Evolutionary conservation across 2,888 invertebrate genomes (phyloP), one percentile per base, ranked within the genome.

Genomic region (Acanthococcus lagerstroemiae): DNA sequence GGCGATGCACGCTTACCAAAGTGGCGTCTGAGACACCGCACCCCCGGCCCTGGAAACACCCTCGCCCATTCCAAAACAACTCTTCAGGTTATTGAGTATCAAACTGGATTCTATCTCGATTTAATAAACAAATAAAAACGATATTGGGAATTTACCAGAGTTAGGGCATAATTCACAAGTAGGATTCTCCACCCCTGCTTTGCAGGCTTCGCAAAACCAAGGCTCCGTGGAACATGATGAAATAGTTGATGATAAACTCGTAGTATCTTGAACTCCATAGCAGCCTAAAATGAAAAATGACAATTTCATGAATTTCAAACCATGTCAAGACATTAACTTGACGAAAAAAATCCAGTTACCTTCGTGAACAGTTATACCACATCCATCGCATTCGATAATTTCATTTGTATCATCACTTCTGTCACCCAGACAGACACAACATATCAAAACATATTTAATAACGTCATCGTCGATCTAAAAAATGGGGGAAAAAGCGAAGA

Each of bases 151-250:
- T 19, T 5, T 74, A 78, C 86, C 88, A 74, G 82, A 84, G 75
- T 93, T 95, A 0, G 97, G 97, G 75, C 99, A 99, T 17, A 99
- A 79, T 78, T 97, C 96, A 76, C 99, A 99, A 44, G 83, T 84
- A 0, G 95, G 95, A 75, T 89, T 87, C 15, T 81, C 83, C 15
- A 90, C 86, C 0, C 92, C 93, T 21, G 94, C 94, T 72, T 90
- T 88, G 74, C 99, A 99, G 4, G 96, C 92, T 76, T 99, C 97
- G 79, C 99, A 99, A 77, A 99, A 99, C 99, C 99, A 99, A 0
- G 96, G 96, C 70, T 97, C 96, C 0, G 95, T 96, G 26, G 95
- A 93, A 65, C 93, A 92, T 0, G 94, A 87, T 15, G 95, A 95
- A 70, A 90, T 90, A 25, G 94, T 92, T 74, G 95, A 95, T 4